Evolutionary conservation across 2,113 vertebrate species (phyloP), one percentile per base, ranked within the genome.

Genomic region (Syngnathoides biaculeatus): DNA sequence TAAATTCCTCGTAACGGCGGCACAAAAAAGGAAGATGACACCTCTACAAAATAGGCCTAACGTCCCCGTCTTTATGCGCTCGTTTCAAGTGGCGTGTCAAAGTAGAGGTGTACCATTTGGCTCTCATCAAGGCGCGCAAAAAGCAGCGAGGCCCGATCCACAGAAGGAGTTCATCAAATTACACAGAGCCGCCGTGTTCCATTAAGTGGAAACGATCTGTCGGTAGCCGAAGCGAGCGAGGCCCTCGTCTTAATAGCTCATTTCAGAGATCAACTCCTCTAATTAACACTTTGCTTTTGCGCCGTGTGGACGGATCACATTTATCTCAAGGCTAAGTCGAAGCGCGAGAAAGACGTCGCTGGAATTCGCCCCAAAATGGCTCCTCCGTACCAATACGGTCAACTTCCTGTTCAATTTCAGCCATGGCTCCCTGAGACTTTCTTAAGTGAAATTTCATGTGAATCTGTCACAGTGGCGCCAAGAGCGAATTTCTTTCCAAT

Each of bases 181-280:
- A 78, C 67, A 72, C 50, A 20, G n/a, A 56, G 73, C 30, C 27
- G 68, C 67, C 56, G 43, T 47, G 73, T 76, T 77, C 67, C 77
- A 79, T 74, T 74, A 80, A 66, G 71, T 72, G 76, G 69, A 68
- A 73, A 79, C 68, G 58, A 74, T 77, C 65, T 52, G 62, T 73
- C 66, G 56, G 20, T 68, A 58, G 73, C 72, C 66, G 70, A 80
- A 26, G 52, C 52, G 22, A 26, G 52, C 22, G 52, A 55, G 20
- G 73, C 64, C 62, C 42, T 47, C 56, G 50, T 61, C 72, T 73
- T 76, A 75, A 77, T 67, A 73, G 63, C 68, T 84, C 75, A 75
- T 77, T 79, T 79, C 69, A 64, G 59, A 71, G 56, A 82, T 69
- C 73, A 75, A 75, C 70, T 74, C 47, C 55, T 65, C 69, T 45